Evolutionary conservation across 2,888 invertebrate genomes (phyloP).

Genomic region (Dugesia japonica): DNA sequence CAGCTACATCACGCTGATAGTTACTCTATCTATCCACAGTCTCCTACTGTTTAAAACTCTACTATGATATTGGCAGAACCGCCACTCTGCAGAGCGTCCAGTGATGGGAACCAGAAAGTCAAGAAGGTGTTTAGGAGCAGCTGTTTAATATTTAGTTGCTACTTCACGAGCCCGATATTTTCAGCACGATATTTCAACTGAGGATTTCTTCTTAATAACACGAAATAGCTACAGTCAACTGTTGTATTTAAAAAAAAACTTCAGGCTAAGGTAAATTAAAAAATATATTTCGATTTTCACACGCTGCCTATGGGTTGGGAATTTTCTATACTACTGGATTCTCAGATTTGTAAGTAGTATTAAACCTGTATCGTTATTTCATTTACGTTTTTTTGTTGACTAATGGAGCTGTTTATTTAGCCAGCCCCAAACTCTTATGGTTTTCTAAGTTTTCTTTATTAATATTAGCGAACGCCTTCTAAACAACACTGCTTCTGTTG

Average conservation of each 20-base stretch:
- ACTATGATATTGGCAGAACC: conserved; percentile 14
- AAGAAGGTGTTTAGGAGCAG: conserved; percentile 13
- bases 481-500: background rate
- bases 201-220: background rate
- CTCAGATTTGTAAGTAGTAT: conserved; percentile 20
- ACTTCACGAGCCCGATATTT: conserved; percentile 1
- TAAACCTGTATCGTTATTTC: conserved; percentile 20
- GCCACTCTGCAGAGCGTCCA: conserved; percentile 20
- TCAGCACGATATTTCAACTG: conserved; percentile 12
- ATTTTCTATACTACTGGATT: conserved; percentile 13
- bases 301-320: conserved; percentile 7
- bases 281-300: conserved; percentile 2
- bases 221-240: conserved; percentile 14
- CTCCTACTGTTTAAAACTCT: background rate
- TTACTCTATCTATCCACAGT: background rate
- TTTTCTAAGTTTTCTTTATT: conserved; percentile 16
- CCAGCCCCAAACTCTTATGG: conserved; percentile 20
- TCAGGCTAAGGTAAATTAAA: conserved; percentile 14
- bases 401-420: conserved; percentile 12
- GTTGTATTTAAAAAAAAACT: conserved; percentile 6
- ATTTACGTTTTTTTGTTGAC: conserved; percentile 20
- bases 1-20: conserved; percentile 15
- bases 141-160: conserved; percentile 7
- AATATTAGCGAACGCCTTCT: background rate
- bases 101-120: conserved; percentile 20